These are phyloP conservation scores for Amblyjoppa proteus DNA, from an alignment of 2,888 invertebrate genomes.

Conservation along the genomic window DNA sequence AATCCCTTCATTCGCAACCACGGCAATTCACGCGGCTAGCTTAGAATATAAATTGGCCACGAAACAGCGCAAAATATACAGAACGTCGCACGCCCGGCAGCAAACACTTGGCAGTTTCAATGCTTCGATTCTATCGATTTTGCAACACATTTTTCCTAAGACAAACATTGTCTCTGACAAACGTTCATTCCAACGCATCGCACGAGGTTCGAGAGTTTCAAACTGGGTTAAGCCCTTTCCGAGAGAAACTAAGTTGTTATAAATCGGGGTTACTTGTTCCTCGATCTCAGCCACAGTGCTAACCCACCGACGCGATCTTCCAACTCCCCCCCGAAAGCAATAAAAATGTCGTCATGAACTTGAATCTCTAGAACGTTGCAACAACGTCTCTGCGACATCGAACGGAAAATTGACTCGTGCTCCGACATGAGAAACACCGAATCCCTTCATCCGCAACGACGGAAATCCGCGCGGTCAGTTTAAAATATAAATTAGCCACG, in stretches of 20 bases:
- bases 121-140: too few relatives aligned
- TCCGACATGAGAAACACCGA: background rate
- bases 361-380: background rate
- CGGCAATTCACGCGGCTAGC: conserved; percentile 21
- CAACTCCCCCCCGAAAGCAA: background rate
- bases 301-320: conserved; percentile 7
- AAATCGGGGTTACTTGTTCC: background rate
- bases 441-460: conserved; percentile 22
- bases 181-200: background rate
- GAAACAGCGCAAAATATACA: conserved; percentile 30
- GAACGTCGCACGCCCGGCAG: conserved; percentile 41
- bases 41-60: conserved; percentile 40
- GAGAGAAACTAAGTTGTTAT: background rate
- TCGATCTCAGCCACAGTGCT: background rate
- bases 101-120: too few relatives aligned
- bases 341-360: background rate
- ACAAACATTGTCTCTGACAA: background rate
- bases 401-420: background rate
- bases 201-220: background rate
- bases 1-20: conserved; percentile 17
- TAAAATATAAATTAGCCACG: conserved; percentile 46
- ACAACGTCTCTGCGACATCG: background rate
- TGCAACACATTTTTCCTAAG: too few relatives aligned
- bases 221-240: conserved; percentile 13
- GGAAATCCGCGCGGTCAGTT: conserved; percentile 23